These are phyloP conservation scores for Drosophila kohkoa DNA, from an alignment of 1,140 invertebrate species.

Conservation along the genomic window DNA sequence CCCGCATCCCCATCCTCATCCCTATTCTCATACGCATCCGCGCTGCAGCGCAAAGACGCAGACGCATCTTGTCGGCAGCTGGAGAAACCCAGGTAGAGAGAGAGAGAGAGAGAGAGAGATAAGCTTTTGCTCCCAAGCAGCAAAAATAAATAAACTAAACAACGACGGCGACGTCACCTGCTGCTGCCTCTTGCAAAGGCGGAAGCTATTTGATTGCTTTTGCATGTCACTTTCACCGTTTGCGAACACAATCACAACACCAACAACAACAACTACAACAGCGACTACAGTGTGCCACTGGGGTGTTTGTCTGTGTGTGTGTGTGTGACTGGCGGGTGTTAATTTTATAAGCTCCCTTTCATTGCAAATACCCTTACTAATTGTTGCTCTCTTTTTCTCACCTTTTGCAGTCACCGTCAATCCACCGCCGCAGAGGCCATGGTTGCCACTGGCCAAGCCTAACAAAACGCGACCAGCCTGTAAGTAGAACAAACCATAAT, in stretches of 20 bases:
- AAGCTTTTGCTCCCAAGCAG: slow-evolving; percentile 35
- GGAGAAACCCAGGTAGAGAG: slow-evolving; percentile 56
- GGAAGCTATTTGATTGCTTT: slow-evolving; percentile 83
- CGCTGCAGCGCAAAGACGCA: slow-evolving; percentile 15
- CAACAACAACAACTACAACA: slow-evolving; percentile 19
- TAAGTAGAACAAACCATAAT: slow-evolving; percentile 86
- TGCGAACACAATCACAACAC: slow-evolving; percentile 36
- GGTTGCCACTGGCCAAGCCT: slow-evolving; percentile 95
- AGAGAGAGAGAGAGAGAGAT: neutral
- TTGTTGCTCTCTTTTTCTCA: slow-evolving; percentile 49
- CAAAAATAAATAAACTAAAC: slow-evolving; percentile 1
- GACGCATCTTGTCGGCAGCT: slow-evolving; percentile 32
- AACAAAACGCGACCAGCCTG: slow-evolving; percentile 94
- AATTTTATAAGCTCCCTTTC: slow-evolving; percentile 53
- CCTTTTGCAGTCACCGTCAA: slow-evolving; percentile 94
- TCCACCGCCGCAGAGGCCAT: slow-evolving; percentile 95
- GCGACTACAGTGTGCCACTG: slow-evolving; percentile 62
- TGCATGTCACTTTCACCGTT: slow-evolving; percentile 84
- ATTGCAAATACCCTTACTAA: slow-evolving; percentile 42
- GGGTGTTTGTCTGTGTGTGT: slow-evolving; percentile 37
- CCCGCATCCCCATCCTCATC: slow-evolving; percentile 31
- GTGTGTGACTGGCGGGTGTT: slow-evolving; percentile 43
- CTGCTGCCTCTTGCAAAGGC: slow-evolving; percentile 47
- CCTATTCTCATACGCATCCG: slow-evolving; percentile 4
- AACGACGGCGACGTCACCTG: slow-evolving; percentile 48